phyloP scores from a whole-genome alignment of 2,888 invertebrate species.

The Archips xylosteana region DNA sequence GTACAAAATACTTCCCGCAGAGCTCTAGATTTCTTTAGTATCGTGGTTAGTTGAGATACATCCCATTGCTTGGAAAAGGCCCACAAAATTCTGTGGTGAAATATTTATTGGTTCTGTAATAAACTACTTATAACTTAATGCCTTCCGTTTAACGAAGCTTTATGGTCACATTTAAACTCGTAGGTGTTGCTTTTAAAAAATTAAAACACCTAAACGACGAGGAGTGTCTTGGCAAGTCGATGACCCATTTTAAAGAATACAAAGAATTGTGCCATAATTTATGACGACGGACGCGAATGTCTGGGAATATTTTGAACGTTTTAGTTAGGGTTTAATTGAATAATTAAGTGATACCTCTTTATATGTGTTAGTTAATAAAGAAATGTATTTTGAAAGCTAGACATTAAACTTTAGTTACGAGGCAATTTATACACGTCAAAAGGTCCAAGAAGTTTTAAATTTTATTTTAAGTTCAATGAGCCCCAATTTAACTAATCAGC shows the following conservation, averaged over 20 bases:
- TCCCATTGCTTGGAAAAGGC: neutral
- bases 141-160: conserved; percentile 11
- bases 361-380: neutral
- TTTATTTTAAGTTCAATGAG: too few relatives aligned
- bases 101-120: neutral
- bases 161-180: conserved; percentile 16
- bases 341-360: neutral
- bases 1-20: too few relatives aligned
- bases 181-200: conserved; percentile 15
- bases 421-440: neutral
- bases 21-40: too few relatives aligned
- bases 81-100: neutral
- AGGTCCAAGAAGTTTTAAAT: too few relatives aligned
- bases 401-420: neutral
- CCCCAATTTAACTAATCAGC: too few relatives aligned
- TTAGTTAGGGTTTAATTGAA: conserved; percentile 13
- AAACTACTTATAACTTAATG: neutral
- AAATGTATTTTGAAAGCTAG: neutral
- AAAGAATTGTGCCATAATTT: conserved; percentile 62
- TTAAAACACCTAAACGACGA: conserved; percentile 3
- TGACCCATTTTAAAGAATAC: conserved; percentile 54
- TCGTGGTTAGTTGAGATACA: too few relatives aligned
- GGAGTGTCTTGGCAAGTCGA: conserved; percentile 34
- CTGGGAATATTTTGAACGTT: conserved; percentile 45
- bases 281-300: conserved; percentile 48